A percentile compares a stretch with the other conserved stretches of the same genome.
Evolutionary conservation across 2,888 invertebrate genomes (phyloP).

Genomic region (Patella pellucida): DNA sequence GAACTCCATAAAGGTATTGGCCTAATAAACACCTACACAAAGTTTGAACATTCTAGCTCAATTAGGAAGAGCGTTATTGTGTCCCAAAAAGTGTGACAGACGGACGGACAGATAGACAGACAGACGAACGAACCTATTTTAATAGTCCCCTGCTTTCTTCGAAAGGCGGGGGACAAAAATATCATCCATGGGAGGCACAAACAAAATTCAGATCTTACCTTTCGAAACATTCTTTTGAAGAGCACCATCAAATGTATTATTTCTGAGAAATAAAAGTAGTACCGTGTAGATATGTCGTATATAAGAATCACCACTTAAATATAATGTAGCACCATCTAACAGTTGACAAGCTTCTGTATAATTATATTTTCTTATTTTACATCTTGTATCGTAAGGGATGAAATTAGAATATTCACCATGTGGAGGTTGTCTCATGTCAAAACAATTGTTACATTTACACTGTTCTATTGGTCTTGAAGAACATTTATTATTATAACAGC

Average conservation of each 20-base stretch:
- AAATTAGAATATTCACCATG: background rate
- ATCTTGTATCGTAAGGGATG: background rate
- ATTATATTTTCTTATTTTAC: background rate
- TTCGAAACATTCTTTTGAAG: background rate
- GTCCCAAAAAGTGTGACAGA: no score
- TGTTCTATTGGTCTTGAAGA: background rate
- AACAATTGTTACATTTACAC: background rate
- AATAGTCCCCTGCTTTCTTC: no score
- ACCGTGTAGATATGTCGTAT: constrained; percentile 1
- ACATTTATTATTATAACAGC: background rate
- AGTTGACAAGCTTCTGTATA: background rate
- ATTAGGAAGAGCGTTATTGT: no score
- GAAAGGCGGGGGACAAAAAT: no score
- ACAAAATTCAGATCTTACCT: no score
- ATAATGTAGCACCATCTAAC: background rate
- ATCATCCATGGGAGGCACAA: no score
- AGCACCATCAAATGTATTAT: background rate
- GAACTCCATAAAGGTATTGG: no score
- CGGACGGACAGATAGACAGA: no score
- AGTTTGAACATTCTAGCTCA: no score
- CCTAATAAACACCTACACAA: no score
- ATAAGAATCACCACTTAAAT: background rate
- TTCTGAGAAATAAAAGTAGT: background rate
- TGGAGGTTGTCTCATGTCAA: background rate
- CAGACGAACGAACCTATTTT: no score